Percentiles rank a stretch among this genome's conserved stretches.
Evolutionary conservation across 2,797 vertebrate species (phyloP).

Genomic region (Rhinoraja longicauda): DNA sequence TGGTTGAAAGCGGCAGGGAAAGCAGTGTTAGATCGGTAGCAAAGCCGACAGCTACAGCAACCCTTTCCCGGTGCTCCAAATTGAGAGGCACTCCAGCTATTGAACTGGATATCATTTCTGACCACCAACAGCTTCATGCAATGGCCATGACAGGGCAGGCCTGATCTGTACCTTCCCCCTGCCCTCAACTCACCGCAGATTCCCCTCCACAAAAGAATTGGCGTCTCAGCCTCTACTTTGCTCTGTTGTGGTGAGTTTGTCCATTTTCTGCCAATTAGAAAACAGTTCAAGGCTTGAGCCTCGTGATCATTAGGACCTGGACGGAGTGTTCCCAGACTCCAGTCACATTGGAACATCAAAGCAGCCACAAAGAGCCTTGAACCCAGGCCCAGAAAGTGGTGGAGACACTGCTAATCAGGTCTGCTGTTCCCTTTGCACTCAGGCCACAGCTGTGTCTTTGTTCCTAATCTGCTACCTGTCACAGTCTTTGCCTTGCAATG

Average conservation of each 20-base stretch:
- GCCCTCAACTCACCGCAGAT: too few relatives aligned
- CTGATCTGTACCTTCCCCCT: too few relatives aligned
- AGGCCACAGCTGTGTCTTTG: neutral
- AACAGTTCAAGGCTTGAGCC: neutral
- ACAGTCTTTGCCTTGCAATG: neutral
- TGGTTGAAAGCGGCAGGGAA: neutral
- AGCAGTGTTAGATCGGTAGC: neutral
- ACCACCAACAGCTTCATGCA: neutral
- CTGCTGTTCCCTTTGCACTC: neutral
- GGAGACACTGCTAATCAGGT: neutral
- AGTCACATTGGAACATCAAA: neutral
- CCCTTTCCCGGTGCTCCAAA: too few relatives aligned
- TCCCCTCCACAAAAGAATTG: neutral
- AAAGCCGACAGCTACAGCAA: neutral
- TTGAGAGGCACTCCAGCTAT: neutral
- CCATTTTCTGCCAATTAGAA: constrained; percentile 8
- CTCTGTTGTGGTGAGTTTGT: neutral
- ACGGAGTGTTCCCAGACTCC: neutral
- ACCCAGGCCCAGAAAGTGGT: too few relatives aligned
- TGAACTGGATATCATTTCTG: neutral
- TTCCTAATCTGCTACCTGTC: neutral
- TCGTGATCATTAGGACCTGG: neutral
- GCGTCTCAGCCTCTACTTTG: too few relatives aligned
- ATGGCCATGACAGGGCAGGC: neutral
- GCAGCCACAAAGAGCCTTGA: neutral